These are phyloP conservation scores for Setophaga coronata DNA, from an alignment of 2,113 vertebrate genomes.

Conservation along the genomic window DNA sequence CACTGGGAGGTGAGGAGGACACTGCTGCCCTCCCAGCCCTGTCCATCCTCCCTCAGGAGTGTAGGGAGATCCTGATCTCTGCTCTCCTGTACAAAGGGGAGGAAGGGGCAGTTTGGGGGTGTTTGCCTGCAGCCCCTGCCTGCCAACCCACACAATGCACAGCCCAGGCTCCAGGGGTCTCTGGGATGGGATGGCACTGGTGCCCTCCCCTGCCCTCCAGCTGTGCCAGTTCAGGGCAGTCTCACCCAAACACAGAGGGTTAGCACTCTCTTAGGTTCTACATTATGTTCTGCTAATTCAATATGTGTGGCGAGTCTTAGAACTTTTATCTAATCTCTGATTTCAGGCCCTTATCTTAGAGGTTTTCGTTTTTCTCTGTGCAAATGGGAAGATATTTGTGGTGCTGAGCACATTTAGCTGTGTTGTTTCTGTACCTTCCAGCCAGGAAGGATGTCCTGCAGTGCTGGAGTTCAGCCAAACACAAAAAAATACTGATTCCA, in stretches of 20 bases:
- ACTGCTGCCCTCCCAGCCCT: not conserved
- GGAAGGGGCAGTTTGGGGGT: not conserved
- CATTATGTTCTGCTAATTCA: not conserved
- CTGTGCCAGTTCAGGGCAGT: not conserved
- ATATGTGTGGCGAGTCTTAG: not conserved
- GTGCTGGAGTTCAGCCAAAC: not conserved
- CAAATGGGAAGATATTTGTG: not conserved
- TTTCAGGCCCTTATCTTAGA: not conserved
- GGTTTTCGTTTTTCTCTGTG: not conserved
- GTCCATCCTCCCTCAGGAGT: not conserved
- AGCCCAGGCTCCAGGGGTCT: accelerated
- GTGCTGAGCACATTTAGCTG: not conserved
- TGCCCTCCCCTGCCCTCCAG: not conserved
- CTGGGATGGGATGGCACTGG: not conserved
- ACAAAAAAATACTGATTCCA: not conserved
- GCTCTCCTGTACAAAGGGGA: not conserved
- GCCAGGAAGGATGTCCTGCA: not conserved
- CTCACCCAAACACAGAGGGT: not conserved
- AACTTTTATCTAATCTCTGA: not conserved
- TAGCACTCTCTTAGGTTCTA: not conserved
- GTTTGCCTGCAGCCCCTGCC: not conserved
- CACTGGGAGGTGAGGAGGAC: not conserved
- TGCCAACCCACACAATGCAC: not conserved
- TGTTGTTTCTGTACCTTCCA: not conserved
- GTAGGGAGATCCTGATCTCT: not conserved